These are phyloP conservation scores for Fopius arisanus DNA, from an alignment of 1,140 invertebrate genomes.

Conservation along the genomic window DNA sequence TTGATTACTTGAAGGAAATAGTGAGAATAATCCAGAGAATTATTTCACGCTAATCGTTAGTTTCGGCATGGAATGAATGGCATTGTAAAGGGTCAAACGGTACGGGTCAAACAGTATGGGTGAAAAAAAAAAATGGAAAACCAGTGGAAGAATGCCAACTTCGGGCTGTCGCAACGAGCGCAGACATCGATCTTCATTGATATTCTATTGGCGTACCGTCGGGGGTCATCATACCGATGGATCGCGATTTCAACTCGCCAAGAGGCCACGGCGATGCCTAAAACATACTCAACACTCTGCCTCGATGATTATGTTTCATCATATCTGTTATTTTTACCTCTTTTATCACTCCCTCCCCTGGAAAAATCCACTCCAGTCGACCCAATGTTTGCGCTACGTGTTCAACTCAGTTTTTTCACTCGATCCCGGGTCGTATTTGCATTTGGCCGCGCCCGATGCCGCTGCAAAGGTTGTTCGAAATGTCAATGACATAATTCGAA, in stretches of 20 bases:
- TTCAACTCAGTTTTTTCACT: background rate
- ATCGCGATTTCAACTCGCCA: constrained; percentile 1
- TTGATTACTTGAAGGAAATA: no score
- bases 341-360: background rate
- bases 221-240: constrained; percentile 23
- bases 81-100: no score
- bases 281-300: constrained; percentile 1
- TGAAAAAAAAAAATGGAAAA: background rate
- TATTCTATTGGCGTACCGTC: constrained; percentile 24
- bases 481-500: constrained; percentile 35
- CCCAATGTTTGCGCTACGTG: background rate
- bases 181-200: constrained; percentile 19
- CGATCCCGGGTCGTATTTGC: constrained; percentile 18
- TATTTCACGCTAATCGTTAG: no score
- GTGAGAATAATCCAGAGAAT: no score
- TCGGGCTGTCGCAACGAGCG: constrained; percentile 1
- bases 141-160: background rate
- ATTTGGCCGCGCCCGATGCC: constrained; percentile 18
- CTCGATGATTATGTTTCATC: background rate
- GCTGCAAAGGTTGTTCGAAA: constrained; percentile 37
- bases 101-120: no score
- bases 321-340: background rate
- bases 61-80: no score
- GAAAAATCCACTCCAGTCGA: background rate
- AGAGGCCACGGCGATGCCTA: background rate